Conservation (phyloP, 1,140 invertebrate species). For the Andricus grossulariae region DNA sequence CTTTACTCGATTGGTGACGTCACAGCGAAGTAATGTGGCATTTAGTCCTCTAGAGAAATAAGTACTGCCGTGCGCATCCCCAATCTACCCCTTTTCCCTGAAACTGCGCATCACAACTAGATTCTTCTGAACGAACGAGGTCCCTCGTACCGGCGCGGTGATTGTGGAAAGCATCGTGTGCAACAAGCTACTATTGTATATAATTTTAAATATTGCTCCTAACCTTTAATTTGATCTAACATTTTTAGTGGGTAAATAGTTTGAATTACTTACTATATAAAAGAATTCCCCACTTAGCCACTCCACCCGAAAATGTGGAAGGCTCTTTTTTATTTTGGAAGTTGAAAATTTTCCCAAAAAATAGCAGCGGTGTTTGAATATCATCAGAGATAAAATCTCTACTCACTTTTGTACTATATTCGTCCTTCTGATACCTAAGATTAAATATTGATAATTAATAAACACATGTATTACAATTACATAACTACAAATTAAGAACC, state of each 20-base stretch:
- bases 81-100: too few species aligned
- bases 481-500: constrained; percentile 7
- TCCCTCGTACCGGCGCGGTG: too few species aligned
- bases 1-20: too few species aligned
- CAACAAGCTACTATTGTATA: too few species aligned
- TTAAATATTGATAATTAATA: not conserved
- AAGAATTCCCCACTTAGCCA: constrained; percentile 78
- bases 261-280: constrained; percentile 76
- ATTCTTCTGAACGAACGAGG: too few species aligned
- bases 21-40: too few species aligned
- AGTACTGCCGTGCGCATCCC: too few species aligned
- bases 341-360: constrained; percentile 76
- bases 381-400: constrained; percentile 30
- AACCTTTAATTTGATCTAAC: too few species aligned
- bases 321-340: constrained; percentile 78
- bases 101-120: too few species aligned
- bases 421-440: constrained; percentile 59
- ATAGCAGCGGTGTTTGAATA: constrained; percentile 48
- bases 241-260: too few species aligned
- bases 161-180: too few species aligned
- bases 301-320: constrained; percentile 76
- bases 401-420: not conserved
- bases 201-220: not conserved
- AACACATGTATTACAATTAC: constrained; percentile 32
- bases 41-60: too few species aligned